Base-by-base conservation (phyloP, 2,797 vertebrate species). In the Semotilus atromaculatus region DNA sequence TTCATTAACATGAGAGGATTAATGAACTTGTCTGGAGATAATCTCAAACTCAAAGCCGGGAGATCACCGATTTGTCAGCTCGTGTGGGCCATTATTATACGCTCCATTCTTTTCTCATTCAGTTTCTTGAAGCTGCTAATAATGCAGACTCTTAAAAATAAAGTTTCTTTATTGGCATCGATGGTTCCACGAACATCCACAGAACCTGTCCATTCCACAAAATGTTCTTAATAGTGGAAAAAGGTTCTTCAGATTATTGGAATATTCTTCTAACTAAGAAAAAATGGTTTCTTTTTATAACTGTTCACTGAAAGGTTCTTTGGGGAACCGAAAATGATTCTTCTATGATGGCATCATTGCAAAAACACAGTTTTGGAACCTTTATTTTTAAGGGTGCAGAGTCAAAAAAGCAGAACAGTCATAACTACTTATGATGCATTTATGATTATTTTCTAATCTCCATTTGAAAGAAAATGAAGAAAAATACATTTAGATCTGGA, bases 21-120 rank as follows among this genome's bases (percentile, higher is more conserved):
- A 86, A 80, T 79, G 45, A 83, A 79, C 68, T 78, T 83, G 80
- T 86, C 75, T 73, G 51, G 38, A 58, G 70, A 72, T 83, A 78
- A 73, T 74, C 51, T 73, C 71, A 38, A 31, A 66, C 26, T 26
- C 40, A 51, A 48, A 73, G 81, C 68, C 14, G 7, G 2, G 51
- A 71, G 80, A 58, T 71, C 80, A 72, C 67, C 0, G 58, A 36
- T 66, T 74, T 51, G 29, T 36, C 55, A 75, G 53, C 23, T 48
- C 8, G 8, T 29, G 23, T 53, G 58, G 58, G 71, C 43, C 71
- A 66, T 74, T 74, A 62, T 48, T 73, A 82, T 64, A 66, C 3
- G 7, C 23, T 51, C 13, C 9, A 19, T 64, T 75, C 9, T 48
- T 48, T 51, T 75, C 23, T 23, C 48, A 48, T 72, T 70, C 48